A percentile compares a stretch with the other conserved stretches of the same genome.
Evolutionary conservation across 2,113 vertebrate species (phyloP).

Genomic region (Entomyzon cyanotis): DNA sequence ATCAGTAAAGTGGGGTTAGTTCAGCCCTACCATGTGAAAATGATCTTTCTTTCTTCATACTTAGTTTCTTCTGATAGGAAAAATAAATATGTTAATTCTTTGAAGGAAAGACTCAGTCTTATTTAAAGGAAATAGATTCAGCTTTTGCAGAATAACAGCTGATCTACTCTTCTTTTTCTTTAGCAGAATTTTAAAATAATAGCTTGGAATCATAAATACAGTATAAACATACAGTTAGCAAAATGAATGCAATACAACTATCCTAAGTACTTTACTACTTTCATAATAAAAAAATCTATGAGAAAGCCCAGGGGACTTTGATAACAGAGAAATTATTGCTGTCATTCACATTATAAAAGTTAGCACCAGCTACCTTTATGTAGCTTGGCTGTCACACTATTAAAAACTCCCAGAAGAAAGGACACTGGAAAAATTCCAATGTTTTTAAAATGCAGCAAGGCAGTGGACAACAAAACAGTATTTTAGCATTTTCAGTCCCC

Average conservation of each 20-base stretch:
- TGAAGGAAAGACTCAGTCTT: not conserved
- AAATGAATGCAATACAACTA: not conserved
- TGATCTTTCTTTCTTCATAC: not conserved
- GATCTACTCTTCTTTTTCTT: not conserved
- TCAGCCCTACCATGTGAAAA: not conserved
- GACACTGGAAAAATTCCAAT: not conserved
- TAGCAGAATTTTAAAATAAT: not conserved
- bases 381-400: not conserved
- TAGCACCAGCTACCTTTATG: not conserved
- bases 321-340: not conserved
- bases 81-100: not conserved
- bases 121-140: not conserved
- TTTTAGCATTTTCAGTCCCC: not conserved
- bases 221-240: not conserved
- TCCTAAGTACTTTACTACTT: not conserved
- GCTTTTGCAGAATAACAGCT: not conserved
- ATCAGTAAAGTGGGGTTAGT: not conserved
- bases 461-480: fast-evolving
- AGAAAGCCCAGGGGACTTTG: not conserved
- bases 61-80: not conserved
- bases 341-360: not conserved
- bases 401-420: not conserved
- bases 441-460: not conserved
- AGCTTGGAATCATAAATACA: not conserved
- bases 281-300: not conserved